Evolutionary conservation across 2,888 invertebrate genomes (phyloP), one percentile per base, ranked within the genome.

Genomic region (Drosophila subquinaria): DNA sequence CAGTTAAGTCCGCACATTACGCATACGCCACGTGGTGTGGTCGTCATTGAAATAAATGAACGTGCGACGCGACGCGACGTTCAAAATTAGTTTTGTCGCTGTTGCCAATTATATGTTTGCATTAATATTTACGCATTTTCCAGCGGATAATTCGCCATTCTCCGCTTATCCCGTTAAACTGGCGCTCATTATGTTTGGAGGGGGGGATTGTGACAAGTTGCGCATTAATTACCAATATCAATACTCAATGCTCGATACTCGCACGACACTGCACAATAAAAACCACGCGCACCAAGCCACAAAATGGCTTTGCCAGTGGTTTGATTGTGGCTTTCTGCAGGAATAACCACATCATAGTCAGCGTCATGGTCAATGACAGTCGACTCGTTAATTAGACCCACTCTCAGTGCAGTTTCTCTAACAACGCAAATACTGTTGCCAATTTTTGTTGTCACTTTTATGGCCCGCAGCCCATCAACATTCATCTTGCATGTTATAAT

Each of bases 221-320:
- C 51, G 68, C 82, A 74, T 86, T 83, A 79, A 83, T 81, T 81
- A 77, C 70, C 76, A 86, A 83, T 79, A 76, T 74, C 78, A 66
- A 73, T 69, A 69, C 20, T 23, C 43, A 23, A 35, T 45, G 10
- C 13, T 13, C 17, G 42, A 42, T 75, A 73, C 55, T 69, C 35
- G 10, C 13, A 4, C 17, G 42, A 42, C 78, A 73, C 55, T 69
- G 72, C 82, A 81, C 27, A 30, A 30, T 82, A 74, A 82, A 82
- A 73, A 66, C 60, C 82, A 55, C 53, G 45, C 70, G 63, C 47
- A 45, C 42, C 30, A 64, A 64, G 65, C 84, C 84, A 48, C 85
- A 76, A 68, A 80, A 76, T 79, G 71, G 63, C 69, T 61, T 64
- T 76, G 65, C 65, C 81, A 17, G 27, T 30, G 42, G 42, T 17